A percentile compares a stretch with the other conserved stretches of the same genome.
These are phyloP conservation scores for Anthopleura sola DNA, from an alignment of 64 coral and sea anemone genomes.

Conservation along the genomic window DNA sequence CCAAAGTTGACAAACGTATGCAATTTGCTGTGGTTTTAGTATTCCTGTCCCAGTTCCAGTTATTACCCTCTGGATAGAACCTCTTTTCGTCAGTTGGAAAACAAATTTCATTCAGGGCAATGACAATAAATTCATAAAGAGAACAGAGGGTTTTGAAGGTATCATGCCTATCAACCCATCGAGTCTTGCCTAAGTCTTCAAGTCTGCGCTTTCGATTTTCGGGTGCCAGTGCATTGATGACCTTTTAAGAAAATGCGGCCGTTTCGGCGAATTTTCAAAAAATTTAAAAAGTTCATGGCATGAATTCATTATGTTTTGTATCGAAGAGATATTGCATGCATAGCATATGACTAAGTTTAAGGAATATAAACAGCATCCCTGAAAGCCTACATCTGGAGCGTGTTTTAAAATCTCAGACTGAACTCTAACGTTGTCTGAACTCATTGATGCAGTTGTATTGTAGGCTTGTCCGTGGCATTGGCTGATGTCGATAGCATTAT, in stretches of 20 bases:
- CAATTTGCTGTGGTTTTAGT: slow-evolving; percentile 51
- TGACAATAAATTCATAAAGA: slow-evolving; percentile 56
- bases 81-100: slow-evolving; percentile 60
- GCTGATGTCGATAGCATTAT: slow-evolving; percentile 58
- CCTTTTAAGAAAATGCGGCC: slow-evolving; percentile 39
- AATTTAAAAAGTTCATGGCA: slow-evolving; percentile 54
- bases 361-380: background rate
- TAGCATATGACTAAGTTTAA: background rate
- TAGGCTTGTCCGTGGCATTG: slow-evolving; percentile 70
- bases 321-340: background rate
- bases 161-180: slow-evolving; percentile 41
- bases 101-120: slow-evolving; percentile 59
- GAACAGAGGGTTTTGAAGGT: slow-evolving; percentile 49
- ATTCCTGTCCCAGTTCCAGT: slow-evolving; percentile 60
- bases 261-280: slow-evolving; percentile 56
- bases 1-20: slow-evolving; percentile 48
- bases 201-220: slow-evolving; percentile 54
- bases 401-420: too few relatives aligned
- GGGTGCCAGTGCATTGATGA: slow-evolving; percentile 46
- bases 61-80: slow-evolving; percentile 29
- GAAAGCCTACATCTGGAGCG: too few relatives aligned
- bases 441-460: slow-evolving; percentile 66
- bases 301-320: slow-evolving; percentile 24
- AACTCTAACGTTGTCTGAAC: slow-evolving; percentile 52
- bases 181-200: slow-evolving; percentile 51